phyloP scores from a whole-genome alignment of 2,888 invertebrate species.

The Nymphalis c-album region DNA sequence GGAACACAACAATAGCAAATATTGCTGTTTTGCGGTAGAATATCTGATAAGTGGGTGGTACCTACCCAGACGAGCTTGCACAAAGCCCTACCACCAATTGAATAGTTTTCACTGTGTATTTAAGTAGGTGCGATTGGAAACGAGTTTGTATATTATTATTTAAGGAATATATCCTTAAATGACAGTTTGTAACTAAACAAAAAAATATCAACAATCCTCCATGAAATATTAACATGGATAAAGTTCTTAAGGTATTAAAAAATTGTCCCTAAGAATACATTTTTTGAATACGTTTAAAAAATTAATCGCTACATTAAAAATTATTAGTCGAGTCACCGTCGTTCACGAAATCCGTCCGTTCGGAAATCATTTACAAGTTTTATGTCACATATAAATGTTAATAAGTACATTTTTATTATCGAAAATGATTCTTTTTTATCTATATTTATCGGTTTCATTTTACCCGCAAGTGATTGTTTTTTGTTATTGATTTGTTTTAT shows the following conservation, averaged over 20 bases:
- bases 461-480: slow-evolving; percentile 41
- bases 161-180: no score
- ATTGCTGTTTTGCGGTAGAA: no score
- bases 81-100: no score
- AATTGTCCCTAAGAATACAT: not conserved
- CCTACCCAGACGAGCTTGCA: no score
- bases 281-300: slow-evolving; percentile 9
- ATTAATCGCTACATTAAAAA: slow-evolving; percentile 32
- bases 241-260: not conserved
- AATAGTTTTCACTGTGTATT: no score
- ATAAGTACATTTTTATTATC: slow-evolving; percentile 37
- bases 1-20: no score
- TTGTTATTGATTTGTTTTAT: slow-evolving; percentile 59
- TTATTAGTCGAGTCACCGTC: slow-evolving; percentile 24
- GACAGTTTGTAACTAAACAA: no score
- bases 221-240: no score
- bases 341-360: slow-evolving; percentile 15
- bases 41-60: no score
- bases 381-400: slow-evolving; percentile 37
- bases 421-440: slow-evolving; percentile 36
- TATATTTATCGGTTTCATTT: slow-evolving; percentile 39
- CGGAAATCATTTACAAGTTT: slow-evolving; percentile 39
- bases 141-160: no score
- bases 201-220: no score
- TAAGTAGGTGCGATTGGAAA: no score